Conservation (phyloP, 2,888 invertebrate genomes). For the Mantis religiosa region DNA sequence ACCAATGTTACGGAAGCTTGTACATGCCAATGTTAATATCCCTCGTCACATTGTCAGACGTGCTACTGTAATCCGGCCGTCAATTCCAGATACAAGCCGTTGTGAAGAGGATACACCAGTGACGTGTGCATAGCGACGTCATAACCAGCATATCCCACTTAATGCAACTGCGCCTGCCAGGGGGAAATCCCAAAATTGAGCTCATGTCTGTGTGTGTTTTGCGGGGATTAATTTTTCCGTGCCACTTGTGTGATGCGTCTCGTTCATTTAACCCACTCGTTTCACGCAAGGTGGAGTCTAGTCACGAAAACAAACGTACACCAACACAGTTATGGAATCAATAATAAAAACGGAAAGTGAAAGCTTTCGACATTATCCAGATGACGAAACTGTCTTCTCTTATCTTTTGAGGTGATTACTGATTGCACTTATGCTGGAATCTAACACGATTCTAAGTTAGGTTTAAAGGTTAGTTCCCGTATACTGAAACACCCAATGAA, state of each 20-base stretch:
- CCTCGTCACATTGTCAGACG: background rate
- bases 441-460: no score
- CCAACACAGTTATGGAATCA: background rate
- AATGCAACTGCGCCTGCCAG: background rate
- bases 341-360: background rate
- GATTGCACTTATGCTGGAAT: no score
- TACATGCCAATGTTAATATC: background rate
- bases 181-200: background rate
- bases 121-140: background rate
- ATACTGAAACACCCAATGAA: no score
- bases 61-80: background rate
- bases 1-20: background rate
- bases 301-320: background rate
- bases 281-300: background rate
- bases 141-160: background rate
- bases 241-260: background rate
- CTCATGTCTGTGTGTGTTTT: background rate
- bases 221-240: background rate
- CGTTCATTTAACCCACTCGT: background rate
- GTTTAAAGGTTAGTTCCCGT: no score
- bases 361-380: background rate
- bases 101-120: background rate
- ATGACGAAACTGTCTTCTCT: no score
- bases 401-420: no score
- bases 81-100: background rate